Conservation (phyloP, 2,113 vertebrate genomes). For the Limanda limanda region DNA sequence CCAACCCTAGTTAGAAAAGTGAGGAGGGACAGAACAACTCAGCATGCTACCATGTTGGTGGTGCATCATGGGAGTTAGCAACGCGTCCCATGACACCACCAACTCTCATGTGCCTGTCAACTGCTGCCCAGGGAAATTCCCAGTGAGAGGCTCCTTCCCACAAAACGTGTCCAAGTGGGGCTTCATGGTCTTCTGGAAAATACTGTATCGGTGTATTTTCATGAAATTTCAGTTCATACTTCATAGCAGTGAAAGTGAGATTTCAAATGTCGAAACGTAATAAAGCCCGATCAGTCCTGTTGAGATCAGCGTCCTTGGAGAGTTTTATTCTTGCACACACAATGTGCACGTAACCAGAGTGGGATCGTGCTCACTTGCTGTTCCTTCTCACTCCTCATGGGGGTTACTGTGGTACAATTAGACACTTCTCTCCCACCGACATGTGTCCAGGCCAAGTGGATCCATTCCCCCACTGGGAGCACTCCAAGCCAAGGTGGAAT, state of each 20-base stretch:
- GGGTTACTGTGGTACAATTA: constrained; percentile 44
- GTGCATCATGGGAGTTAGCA: background rate
- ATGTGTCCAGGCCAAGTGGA: constrained; percentile 71
- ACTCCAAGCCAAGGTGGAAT: constrained; percentile 73
- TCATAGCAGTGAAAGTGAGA: no score
- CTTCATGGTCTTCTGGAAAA: background rate
- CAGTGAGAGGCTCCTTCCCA: no score
- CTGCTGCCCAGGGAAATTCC: no score
- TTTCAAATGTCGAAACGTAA: no score
- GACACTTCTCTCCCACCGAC: constrained; percentile 39
- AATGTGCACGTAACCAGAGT: background rate
- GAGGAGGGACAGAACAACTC: background rate
- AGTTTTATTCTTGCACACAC: background rate
- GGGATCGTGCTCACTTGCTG: background rate
- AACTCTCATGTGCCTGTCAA: background rate
- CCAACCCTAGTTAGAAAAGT: background rate
- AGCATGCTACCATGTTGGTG: background rate
- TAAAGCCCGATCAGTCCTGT: no score
- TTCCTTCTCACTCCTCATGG: background rate
- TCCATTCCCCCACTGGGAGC: constrained; percentile 64
- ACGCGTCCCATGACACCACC: background rate
- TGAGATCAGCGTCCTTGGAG: background rate
- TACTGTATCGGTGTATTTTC: no score
- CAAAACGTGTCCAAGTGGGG: no score
- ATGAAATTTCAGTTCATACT: no score